These are phyloP conservation scores for Psammodynastes pulverulentus DNA, from an alignment of 2,113 vertebrate genomes.

Conservation along the genomic window DNA sequence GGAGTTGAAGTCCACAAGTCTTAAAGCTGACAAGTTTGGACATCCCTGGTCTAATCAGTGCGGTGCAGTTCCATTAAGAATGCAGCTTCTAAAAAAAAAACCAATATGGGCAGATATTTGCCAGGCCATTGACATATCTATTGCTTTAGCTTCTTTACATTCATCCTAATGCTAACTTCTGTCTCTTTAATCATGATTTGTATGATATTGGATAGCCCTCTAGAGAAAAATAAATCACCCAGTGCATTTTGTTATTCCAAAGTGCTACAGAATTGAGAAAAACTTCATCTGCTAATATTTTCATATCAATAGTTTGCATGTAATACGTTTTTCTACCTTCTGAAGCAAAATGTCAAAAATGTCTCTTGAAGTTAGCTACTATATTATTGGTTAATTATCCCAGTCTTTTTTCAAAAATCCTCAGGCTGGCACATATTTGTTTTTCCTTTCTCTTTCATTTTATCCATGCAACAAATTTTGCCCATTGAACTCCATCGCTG, in stretches of 20 bases:
- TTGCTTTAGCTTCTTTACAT: background rate
- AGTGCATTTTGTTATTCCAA: background rate
- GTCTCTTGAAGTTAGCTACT: background rate
- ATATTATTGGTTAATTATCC: background rate
- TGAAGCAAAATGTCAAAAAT: background rate
- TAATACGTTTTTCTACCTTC: background rate
- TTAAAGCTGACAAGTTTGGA: too few relatives aligned
- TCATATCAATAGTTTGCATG: background rate
- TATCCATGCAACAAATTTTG: background rate
- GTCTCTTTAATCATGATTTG: background rate
- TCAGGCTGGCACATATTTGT: background rate
- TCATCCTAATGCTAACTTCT: background rate
- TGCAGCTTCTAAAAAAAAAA: background rate
- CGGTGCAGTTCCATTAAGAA: background rate
- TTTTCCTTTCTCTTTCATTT: background rate
- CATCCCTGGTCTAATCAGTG: background rate
- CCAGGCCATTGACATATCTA: background rate
- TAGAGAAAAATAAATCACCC: background rate
- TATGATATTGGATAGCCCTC: background rate
- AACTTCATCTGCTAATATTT: background rate
- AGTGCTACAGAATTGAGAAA: background rate
- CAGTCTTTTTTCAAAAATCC: background rate
- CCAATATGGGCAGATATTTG: background rate
- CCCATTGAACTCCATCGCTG: background rate
- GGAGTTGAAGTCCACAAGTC: too few relatives aligned